Base-by-base conservation (phyloP, 1,140 invertebrate genomes). In the Teleopsis dalmanni region DNA sequence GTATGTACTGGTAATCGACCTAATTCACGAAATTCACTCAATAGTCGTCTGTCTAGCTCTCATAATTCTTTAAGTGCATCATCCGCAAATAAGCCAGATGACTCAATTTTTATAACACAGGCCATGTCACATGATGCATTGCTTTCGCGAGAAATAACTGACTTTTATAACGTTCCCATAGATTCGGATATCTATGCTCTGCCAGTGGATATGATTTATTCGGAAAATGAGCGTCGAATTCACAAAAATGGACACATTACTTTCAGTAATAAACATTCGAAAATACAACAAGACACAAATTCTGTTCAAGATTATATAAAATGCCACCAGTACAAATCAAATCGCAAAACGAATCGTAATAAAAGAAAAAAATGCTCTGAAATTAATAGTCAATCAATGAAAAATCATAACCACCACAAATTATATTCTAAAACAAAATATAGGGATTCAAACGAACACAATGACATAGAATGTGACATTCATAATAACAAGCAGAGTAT, bases 181-280 rank as follows among this genome's bases (percentile, higher is more conserved):
- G 86, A 88, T 54, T 87, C 85, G 59, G 87, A 90, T 58, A 87
- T 89, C 52, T 91, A 90, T 59, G 85, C 87, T 5, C 81, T 90
- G 34, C 88, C 87, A 18, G 81, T 90, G 35, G 87, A 91, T 65
- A 83, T 83, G 58, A 78, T 88, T 9, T 42, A 43, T 25, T 42
- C 45, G 7, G 45, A 48, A 14, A 52, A 52, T 22, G 29, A 27
- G 23, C 26, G 37, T 27, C 25, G 21, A 22, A 21, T 42, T 25
- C 14, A 50, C 6, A 18, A 19, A 7, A 18, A 44, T 29, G 33
- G 42, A 21, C 26, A 44, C 27, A 35, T 14, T 35, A 3, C n/a
- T 19, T 19, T 16, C n/a, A 44, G n/a, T 4, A 33, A 26, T 16
- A 11, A 11, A 2, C 26, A 44, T 2, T 27, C 13, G 5, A 23